Percentiles rank a stretch among this genome's conserved stretches.
These are phyloP conservation scores for Chrosomus eos DNA, from an alignment of 2,797 vertebrate species.

Conservation along the genomic window DNA sequence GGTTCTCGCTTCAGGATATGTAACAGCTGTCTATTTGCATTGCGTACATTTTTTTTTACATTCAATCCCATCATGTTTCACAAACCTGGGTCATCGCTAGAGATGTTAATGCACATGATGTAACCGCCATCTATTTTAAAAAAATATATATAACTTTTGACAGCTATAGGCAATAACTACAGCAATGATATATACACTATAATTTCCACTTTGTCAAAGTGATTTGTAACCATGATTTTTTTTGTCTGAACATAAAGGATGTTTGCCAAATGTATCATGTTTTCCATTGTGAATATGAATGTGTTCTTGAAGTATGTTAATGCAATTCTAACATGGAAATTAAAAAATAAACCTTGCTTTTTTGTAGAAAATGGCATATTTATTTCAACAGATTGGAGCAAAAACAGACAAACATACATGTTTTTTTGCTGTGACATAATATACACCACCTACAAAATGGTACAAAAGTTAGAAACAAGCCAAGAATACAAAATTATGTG, in stretches of 20 bases:
- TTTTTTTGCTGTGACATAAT: constrained; percentile 76
- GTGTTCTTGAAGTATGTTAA: neutral
- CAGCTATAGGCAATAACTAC: neutral
- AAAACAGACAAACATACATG: constrained; percentile 66
- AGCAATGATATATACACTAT: neutral
- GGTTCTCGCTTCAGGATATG: neutral
- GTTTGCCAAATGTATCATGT: neutral
- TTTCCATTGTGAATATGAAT: neutral
- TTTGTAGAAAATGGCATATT: constrained; percentile 61
- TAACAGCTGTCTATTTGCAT: neutral
- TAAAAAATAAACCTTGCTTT: neutral
- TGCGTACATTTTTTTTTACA: neutral
- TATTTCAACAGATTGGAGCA: constrained; percentile 71
- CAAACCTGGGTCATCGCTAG: neutral
- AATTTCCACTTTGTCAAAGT: constrained; percentile 6
- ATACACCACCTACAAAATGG: constrained; percentile 83
- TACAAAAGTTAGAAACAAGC: constrained; percentile 69
- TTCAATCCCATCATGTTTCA: neutral
- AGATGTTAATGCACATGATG: neutral
- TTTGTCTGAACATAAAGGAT: constrained; percentile 4
- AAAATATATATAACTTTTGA: neutral
- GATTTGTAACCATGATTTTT: neutral
- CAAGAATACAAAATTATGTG: constrained; percentile 74
- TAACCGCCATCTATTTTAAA: neutral
- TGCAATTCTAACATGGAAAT: neutral